Base-by-base conservation (phyloP, 1,140 invertebrate genomes). In the Sminthurides bifidus region DNA sequence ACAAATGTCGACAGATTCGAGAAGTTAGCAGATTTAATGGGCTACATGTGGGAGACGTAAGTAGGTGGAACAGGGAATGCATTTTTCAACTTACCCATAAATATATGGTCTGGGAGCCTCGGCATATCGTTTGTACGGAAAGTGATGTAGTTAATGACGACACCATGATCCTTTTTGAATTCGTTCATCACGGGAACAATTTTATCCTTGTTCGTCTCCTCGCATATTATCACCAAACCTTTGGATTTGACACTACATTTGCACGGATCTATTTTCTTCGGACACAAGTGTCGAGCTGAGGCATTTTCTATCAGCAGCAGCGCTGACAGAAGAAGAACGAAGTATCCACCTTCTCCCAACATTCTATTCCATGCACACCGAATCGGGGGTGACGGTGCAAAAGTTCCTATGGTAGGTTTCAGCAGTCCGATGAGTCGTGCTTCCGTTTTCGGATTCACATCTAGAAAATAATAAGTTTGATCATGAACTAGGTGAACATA, bases 71-170 rank as follows among this genome's bases (percentile, higher is more conserved):
- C 12, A 14, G 41, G 21, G 41, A 21, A 21, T 14, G 10, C 41
- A 44, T 48, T 8, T 48, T 26, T 26, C 12, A 27, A 19, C 43
- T 58, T 37, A 65, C 63, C 57, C n/a, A 88, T 75, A 68, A 92
- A 88, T 31, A 90, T 78, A 67, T 84, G 87, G 10, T 83, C 81
- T 38, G 85, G 84, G 41, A 92, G 73, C 70, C 87, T 87, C 1
- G 82, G 81, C 59, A 90, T 69, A 66, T 81, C 82, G 68, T 87
- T 88, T 70, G 88, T 85, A 17, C 86, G 77, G 37, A 91, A 70
- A 67, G 88, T 89, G 44, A 92, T 72, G 70, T 91, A 91, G 70
- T 84, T 87, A 60, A 90, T 87, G 40, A 87, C 79, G 54, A 81
- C 80, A 21, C 64, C 64, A 15, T 72, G 67, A 66, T 80, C 80